Base-by-base conservation (phyloP, 2,888 invertebrate species). In the Idaea dimidiata region DNA sequence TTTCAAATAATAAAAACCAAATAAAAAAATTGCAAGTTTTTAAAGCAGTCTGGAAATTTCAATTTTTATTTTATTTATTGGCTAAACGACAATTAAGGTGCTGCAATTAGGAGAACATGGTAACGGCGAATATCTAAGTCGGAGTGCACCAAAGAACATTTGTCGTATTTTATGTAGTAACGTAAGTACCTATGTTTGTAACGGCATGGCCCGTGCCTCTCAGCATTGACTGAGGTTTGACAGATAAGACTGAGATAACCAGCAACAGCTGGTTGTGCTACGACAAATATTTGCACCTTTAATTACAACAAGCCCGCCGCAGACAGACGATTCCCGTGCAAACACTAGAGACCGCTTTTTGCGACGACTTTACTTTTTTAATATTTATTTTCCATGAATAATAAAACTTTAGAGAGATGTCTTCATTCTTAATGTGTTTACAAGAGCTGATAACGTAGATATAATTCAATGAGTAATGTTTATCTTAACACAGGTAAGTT, bases 191-290 rank as follows among this genome's bases (percentile, higher is more conserved):
- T 71, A 70, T 75, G 70, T 77, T 78, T 79, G 74, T 73, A 68
- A 72, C 78, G 73, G 70, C 77, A 69, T 80, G 79, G 84, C 85
- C 83, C 87, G 89, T 86, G 88, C 85, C 83, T 79, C 81, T 74
- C 78, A 88, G 86, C 89, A 91, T 91, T 90, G 91, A 91, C 91
- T 90, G 88, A 80, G 88, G 86, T 91, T 92, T 91, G 91, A 90
- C 91, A 91, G 91, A 91, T 91, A 92, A 91, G 79, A 79, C 79
- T 70, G 71, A 91, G 90, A 91, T 89, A 89, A 17, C 83, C 77
- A 80, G 77, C 81, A 84, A 84, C 86, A 88, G 84, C 84, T 86
- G 87, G 86, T 82, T 84, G 83, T 80, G 80, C 75, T 70, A 73
- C 61, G 70, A 79, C 84, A 87, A 91, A 91, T 90, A 91, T 92